phyloP scores from a whole-genome alignment of 2,888 invertebrate genomes.

The Hirtodrosophila cameraria region DNA sequence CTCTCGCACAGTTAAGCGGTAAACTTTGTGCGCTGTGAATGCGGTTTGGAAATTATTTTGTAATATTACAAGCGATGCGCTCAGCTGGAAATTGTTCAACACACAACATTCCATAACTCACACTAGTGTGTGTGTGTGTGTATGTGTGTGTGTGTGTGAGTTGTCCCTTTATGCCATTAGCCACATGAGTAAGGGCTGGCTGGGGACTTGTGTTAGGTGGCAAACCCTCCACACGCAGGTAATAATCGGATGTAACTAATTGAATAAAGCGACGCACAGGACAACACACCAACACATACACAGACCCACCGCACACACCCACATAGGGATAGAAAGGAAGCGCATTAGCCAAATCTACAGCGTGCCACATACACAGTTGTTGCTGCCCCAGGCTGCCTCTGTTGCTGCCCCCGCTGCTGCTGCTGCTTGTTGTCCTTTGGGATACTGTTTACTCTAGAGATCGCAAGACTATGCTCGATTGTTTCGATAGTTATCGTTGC shows the following conservation, averaged over 20 bases:
- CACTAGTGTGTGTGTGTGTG: constrained; percentile 4
- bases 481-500: too few relatives aligned
- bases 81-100: constrained; percentile 74
- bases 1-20: not conserved
- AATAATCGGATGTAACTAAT: constrained; percentile 79
- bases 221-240: constrained; percentile 60
- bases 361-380: constrained; percentile 38
- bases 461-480: too few relatives aligned
- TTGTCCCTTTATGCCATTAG: constrained; percentile 49
- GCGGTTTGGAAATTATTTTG: constrained; percentile 77
- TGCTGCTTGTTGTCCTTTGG: constrained; percentile 11
- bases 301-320: constrained; percentile 12
- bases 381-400: constrained; percentile 36
- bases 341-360: constrained; percentile 64
- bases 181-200: constrained; percentile 31
- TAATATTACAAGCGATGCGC: constrained; percentile 75
- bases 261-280: constrained; percentile 75
- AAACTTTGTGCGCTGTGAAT: constrained; percentile 55
- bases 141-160: constrained; percentile 7
- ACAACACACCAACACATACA: constrained; percentile 36
- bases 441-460: constrained; percentile 7
- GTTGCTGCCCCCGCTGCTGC: constrained; percentile 1
- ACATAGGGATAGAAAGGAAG: constrained; percentile 17
- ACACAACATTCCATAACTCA: constrained; percentile 65
- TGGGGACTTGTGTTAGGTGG: constrained; percentile 6